phyloP scores from a whole-genome alignment of 2,113 vertebrate species.

The Ovis canadensis region DNA sequence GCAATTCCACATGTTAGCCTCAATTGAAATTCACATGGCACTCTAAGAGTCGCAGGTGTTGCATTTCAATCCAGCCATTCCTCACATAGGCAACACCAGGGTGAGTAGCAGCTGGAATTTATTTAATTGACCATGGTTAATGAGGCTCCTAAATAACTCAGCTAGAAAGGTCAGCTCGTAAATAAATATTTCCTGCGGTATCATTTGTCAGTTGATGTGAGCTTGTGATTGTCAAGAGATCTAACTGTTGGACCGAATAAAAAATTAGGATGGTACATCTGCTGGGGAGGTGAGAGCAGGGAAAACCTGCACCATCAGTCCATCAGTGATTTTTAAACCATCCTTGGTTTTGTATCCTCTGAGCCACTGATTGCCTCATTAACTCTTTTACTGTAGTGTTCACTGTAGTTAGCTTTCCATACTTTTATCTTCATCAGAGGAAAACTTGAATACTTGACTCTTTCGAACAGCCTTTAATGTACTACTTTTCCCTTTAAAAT shows the following conservation, averaged over 20 bases:
- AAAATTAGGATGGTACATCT: neutral
- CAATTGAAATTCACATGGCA: slow-evolving; percentile 3
- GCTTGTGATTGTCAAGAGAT: slow-evolving; percentile 32
- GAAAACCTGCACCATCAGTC: neutral
- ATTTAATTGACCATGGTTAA: slow-evolving; percentile 68
- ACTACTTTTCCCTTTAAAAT: neutral
- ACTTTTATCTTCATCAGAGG: neutral
- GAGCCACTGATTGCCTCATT: neutral
- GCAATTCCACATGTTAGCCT: neutral
- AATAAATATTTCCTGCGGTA: slow-evolving; percentile 54
- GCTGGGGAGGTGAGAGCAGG: too few species aligned
- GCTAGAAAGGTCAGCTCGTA: slow-evolving; percentile 57
- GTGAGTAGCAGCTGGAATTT: slow-evolving; percentile 60
- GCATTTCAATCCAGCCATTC: slow-evolving; percentile 37
- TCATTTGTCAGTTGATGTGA: slow-evolving; percentile 26
- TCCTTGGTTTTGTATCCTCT: slow-evolving; percentile 9
- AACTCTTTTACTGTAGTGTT: neutral
- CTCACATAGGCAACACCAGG: slow-evolving; percentile 28
- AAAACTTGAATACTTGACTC: neutral
- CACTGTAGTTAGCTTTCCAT: neutral
- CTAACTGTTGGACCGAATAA: neutral
- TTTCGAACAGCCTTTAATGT: neutral
- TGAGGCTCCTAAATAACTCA: slow-evolving; percentile 49
- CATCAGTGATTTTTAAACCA: slow-evolving; percentile 26
- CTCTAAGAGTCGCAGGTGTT: slow-evolving; percentile 17